Percentiles rank a stretch among this genome's conserved stretches.
Conservation (phyloP, 2,797 vertebrate species). For the Megaceryle alcyon region DNA sequence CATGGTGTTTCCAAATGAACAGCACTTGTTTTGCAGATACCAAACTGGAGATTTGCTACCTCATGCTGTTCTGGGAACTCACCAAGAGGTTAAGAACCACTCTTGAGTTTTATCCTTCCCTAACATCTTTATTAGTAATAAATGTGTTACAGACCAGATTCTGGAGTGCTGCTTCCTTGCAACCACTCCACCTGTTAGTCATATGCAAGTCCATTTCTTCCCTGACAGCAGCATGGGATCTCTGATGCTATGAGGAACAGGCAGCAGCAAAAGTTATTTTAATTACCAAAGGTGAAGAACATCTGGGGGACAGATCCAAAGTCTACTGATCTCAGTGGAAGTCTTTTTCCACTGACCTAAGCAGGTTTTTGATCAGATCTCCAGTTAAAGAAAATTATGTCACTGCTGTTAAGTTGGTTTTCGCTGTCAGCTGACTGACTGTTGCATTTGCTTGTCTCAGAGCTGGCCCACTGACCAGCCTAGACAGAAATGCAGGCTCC, state of each 20-base stretch:
- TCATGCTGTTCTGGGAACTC: conserved; percentile 28
- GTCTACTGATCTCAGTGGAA: neutral
- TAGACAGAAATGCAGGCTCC: neutral
- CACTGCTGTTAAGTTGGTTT: neutral
- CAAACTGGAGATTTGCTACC: neutral
- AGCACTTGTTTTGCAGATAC: neutral
- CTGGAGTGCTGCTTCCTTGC: neutral
- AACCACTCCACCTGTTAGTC: neutral
- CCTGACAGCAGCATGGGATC: accelerated
- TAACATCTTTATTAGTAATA: neutral
- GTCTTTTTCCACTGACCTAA: neutral
- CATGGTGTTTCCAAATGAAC: neutral
- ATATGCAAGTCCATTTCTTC: neutral
- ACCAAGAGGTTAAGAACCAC: neutral
- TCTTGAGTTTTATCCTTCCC: neutral
- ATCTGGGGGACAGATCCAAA: neutral
- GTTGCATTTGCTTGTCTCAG: accelerated
- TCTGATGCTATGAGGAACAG: neutral
- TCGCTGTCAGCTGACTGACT: accelerated
- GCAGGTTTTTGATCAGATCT: neutral
- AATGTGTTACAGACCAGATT: neutral
- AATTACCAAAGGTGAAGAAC: neutral
- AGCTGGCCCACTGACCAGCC: neutral
- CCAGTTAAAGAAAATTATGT: neutral
- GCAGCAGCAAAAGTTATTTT: neutral